Base-by-base conservation (phyloP, 2,888 invertebrate genomes). In the Antitype chi region DNA sequence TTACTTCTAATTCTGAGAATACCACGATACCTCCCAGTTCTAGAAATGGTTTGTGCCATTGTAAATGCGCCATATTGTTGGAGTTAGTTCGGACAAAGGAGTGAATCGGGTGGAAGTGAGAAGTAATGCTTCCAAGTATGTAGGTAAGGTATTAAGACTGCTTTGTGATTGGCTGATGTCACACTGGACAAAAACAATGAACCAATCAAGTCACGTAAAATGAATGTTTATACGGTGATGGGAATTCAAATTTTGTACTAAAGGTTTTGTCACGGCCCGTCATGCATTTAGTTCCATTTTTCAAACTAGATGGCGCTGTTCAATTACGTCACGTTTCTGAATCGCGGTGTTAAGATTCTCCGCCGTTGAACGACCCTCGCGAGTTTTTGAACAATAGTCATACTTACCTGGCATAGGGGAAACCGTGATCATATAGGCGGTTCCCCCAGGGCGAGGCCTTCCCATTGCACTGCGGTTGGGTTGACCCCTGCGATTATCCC, bases 351-450 rank as follows among this genome's bases (percentile, higher is more conserved):
- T 57, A 74, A 59, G 73, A 59, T 38, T 74, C 73, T 74, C 74
- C 47, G 32, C 11, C 17, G 20, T 17, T 20, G 47, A 74, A 74
- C 0, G 73, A 74, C 32, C 25, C 11, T 49, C 57, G 76, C 38
- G 23, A 8, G 8, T 11, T 53, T 47, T 4, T 13, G 4, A 32
- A 32, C 0, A 0, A 0, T 15, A 74, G 0, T 73, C 73, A 73
- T 73, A 73, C 73, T 73, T 73, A 73, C 73, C 74, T 73, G 73
- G 73, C 73, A 73, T 73, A 73, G 73, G 74, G 55, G 73, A 73
- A 4, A 73, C 55, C 73, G 73, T 73, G 74, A 73, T 73, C 73
- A 73, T 28, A 0, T 15, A 57, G 73, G 73, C 73, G 73, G 73
- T 73, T 57, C 74, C 73, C 55, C 73, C 73, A 73, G 73, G 73